Conservation (phyloP, 2,113 vertebrate genomes). For the Rhagologus leucostigma region DNA sequence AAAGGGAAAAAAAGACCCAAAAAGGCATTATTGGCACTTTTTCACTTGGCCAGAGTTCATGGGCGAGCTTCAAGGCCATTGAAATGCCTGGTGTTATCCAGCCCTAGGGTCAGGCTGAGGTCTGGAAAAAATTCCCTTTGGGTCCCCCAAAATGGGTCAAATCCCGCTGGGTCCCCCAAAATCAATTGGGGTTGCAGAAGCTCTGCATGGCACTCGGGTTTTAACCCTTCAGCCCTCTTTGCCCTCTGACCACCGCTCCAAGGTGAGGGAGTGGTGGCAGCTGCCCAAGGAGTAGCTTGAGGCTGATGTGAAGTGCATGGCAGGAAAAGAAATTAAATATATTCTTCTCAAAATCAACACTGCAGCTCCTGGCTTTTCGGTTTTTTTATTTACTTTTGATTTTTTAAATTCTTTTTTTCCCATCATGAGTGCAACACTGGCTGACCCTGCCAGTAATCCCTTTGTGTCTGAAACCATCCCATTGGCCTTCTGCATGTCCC, state of each 20-base stretch:
- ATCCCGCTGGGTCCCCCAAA: fast-evolving
- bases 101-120: not conserved
- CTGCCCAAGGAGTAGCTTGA: not conserved
- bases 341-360: not conserved
- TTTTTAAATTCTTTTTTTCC: too few relatives aligned
- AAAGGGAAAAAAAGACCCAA: not conserved
- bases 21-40: not conserved
- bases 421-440: not conserved
- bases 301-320: not conserved
- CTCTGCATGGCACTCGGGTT: not conserved
- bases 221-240: not conserved
- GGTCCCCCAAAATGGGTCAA: not conserved
- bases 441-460: not conserved
- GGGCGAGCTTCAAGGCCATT: not conserved
- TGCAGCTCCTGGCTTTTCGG: not conserved
- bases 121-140: not conserved
- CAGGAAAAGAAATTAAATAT: not conserved
- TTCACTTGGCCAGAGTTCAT: not conserved
- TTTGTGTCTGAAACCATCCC: not conserved
- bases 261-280: not conserved
- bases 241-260: fast-evolving
- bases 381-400: not conserved
- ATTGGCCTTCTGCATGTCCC: not conserved
- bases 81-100: not conserved
- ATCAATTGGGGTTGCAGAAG: not conserved